phyloP scores from a whole-genome alignment of 2,888 invertebrate species.

The Cabera pusaria region DNA sequence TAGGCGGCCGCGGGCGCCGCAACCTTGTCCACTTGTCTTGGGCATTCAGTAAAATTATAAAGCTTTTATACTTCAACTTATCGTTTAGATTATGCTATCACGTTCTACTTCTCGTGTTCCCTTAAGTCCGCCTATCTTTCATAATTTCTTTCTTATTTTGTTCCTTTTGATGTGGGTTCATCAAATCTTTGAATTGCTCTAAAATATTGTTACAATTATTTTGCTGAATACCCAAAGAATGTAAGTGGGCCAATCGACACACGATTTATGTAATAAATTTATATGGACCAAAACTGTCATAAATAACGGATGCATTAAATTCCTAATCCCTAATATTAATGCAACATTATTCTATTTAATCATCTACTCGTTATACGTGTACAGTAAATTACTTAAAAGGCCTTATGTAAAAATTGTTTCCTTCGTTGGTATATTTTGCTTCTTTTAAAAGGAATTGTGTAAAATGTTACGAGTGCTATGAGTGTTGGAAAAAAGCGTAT shows the following conservation, averaged over 20 bases:
- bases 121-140: conserved; percentile 20
- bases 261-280: conserved; percentile 77
- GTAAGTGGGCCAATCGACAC: conserved; percentile 53
- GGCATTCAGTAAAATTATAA: conserved; percentile 50
- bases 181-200: background rate
- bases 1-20: conserved; percentile 75
- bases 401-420: conserved; percentile 81
- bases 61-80: background rate
- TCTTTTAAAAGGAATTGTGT: conserved; percentile 62
- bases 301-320: conserved; percentile 76
- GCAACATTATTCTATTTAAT: conserved; percentile 76
- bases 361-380: conserved; percentile 81
- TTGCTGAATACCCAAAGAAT: conserved; percentile 60
- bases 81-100: background rate
- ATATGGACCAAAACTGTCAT: conserved; percentile 82
- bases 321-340: conserved; percentile 77
- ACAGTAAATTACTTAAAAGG: conserved; percentile 76
- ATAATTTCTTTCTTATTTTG: conserved; percentile 6
- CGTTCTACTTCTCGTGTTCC: conserved; percentile 3
- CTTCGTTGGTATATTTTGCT: conserved; percentile 67
- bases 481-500: conserved; percentile 48
- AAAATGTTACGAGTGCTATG: conserved; percentile 44
- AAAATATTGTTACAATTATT: conserved; percentile 5
- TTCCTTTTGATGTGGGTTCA: too few species aligned
- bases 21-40: conserved; percentile 57